These are phyloP conservation scores for Copsychus sechellarum DNA, from an alignment of 2,113 vertebrate species.

Conservation along the genomic window DNA sequence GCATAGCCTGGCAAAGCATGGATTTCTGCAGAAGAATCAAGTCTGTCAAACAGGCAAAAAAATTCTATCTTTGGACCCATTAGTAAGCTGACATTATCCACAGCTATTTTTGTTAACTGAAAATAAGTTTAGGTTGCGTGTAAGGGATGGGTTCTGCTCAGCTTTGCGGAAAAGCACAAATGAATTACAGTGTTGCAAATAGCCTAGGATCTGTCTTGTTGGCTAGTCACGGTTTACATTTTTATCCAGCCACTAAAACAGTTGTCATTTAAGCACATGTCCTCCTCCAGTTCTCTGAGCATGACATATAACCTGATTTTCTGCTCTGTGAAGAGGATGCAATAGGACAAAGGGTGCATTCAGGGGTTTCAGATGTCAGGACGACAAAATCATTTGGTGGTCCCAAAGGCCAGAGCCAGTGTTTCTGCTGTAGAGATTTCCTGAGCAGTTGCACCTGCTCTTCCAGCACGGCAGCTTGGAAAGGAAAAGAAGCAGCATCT, in stretches of 20 bases:
- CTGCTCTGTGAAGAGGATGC: slow-evolving; percentile 41
- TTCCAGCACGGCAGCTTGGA: not conserved
- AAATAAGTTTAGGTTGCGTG: not conserved
- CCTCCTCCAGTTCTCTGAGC: not conserved
- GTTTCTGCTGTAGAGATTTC: slow-evolving; percentile 1
- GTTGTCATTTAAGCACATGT: not conserved
- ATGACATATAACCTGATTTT: slow-evolving; percentile 48
- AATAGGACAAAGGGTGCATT: slow-evolving; percentile 23
- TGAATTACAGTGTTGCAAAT: not conserved
- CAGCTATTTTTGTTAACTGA: not conserved
- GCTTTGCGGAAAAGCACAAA: not conserved
- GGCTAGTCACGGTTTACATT: not conserved
- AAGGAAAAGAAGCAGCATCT: slow-evolving; percentile 11
- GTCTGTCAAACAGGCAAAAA: not conserved
- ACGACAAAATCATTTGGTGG: slow-evolving; percentile 50
- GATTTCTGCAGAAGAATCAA: not conserved
- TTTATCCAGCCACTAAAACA: not conserved
- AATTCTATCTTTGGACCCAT: not conserved
- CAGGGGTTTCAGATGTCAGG: slow-evolving; percentile 55
- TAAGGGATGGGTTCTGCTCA: not conserved
- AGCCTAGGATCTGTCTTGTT: not conserved
- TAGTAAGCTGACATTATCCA: slow-evolving; percentile 16
- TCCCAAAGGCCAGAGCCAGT: slow-evolving; percentile 55
- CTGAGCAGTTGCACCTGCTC: slow-evolving; percentile 23
- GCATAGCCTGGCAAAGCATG: not conserved